phyloP scores from a whole-genome alignment of 2,113 vertebrate genomes.

The Caranx ignobilis region DNA sequence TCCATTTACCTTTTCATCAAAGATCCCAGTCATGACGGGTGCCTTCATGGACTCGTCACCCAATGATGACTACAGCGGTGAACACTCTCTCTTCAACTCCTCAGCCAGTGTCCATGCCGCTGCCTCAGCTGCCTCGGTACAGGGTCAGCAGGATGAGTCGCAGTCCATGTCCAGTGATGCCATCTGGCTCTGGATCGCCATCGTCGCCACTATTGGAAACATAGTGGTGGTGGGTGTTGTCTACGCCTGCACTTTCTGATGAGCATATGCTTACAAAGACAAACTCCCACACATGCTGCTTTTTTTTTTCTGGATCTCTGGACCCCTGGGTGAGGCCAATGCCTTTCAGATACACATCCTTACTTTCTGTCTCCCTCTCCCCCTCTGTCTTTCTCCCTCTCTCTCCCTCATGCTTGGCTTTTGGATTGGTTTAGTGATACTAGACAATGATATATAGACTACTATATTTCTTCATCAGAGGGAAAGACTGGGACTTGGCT shows the following conservation, averaged over 20 bases:
- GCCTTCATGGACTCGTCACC: constrained; percentile 99
- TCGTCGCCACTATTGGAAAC: constrained; percentile 97
- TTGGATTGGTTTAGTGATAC: constrained; percentile 27
- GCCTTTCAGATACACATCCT: constrained; percentile 32
- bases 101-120: constrained; percentile 91
- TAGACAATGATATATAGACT: constrained; percentile 57
- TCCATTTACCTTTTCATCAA: constrained; percentile 18
- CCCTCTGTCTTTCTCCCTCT: background rate
- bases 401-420: constrained; percentile 19
- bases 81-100: constrained; percentile 97
- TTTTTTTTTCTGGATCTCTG: constrained; percentile 21
- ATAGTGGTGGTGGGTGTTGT: constrained; percentile 98
- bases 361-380: background rate
- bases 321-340: constrained; percentile 9
- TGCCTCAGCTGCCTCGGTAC: constrained; percentile 83
- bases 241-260: constrained; percentile 97
- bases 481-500: constrained; percentile 37
- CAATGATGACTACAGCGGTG: constrained; percentile 94
- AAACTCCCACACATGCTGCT: constrained; percentile 16
- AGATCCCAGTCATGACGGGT: constrained; percentile 98
- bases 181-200: constrained; percentile 97
- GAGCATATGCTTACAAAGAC: constrained; percentile 30
- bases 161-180: constrained; percentile 93
- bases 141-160: constrained; percentile 88
- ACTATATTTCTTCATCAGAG: constrained; percentile 48